Percentiles rank a stretch among this genome's conserved stretches.
Conservation (phyloP, 2,888 invertebrate genomes). For the Agrenia bidenticulata region DNA sequence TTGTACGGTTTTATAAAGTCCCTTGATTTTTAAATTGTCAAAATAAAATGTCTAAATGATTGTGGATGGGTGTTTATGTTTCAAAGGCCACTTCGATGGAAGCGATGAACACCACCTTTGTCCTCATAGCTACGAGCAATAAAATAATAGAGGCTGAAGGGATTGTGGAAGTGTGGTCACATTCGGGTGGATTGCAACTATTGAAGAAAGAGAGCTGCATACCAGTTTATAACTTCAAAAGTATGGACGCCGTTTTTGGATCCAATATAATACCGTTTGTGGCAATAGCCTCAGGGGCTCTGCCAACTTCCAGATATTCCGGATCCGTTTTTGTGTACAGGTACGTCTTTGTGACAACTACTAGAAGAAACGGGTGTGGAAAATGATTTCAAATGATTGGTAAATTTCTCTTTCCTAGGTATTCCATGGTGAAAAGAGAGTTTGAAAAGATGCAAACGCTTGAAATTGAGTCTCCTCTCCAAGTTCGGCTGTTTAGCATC, state of each 20-base stretch:
- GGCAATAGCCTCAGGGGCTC: constrained; percentile 34
- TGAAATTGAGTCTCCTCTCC: constrained; percentile 22
- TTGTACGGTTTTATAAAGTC: neutral
- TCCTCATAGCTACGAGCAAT: constrained; percentile 19
- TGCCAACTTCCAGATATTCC: constrained; percentile 19
- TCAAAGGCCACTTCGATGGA: constrained; percentile 23
- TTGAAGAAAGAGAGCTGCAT: constrained; percentile 25
- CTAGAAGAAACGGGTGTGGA: neutral
- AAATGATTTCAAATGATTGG: neutral
- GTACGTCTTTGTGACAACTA: constrained; percentile 12
- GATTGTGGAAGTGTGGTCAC: constrained; percentile 10
- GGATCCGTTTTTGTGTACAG: constrained; percentile 41
- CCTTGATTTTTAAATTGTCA: neutral
- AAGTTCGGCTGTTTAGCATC: constrained; percentile 27
- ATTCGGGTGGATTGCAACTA: neutral
- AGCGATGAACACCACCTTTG: constrained; percentile 20
- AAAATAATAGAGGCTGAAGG: constrained; percentile 4
- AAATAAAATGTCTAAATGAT: no score
- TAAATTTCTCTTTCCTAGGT: constrained; percentile 29
- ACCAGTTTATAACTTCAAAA: constrained; percentile 31
- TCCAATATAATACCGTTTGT: constrained; percentile 31
- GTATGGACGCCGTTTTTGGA: constrained; percentile 28
- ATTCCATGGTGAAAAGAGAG: constrained; percentile 15
- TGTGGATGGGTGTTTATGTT: constrained; percentile 3
- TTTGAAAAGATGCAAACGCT: constrained; percentile 39